phyloP scores from a whole-genome alignment of 2,888 invertebrate species.

The Cryptophagus acutangulus region DNA sequence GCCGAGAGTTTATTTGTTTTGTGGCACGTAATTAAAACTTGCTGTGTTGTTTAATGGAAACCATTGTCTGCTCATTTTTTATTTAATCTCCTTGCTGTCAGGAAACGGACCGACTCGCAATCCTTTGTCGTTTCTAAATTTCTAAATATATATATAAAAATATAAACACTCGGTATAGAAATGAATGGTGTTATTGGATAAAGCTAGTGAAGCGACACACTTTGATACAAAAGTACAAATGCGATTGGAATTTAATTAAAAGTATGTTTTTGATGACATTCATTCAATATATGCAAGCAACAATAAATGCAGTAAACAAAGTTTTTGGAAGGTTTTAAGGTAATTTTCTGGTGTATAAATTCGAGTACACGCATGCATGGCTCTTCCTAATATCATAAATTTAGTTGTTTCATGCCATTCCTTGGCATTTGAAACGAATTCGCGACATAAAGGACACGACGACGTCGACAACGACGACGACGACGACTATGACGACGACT shows the following conservation, averaged over 20 bases:
- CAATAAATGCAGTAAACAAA: no score
- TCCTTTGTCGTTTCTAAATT: conserved; percentile 32
- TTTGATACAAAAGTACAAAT: no score
- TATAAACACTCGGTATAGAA: no score
- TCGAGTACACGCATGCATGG: conserved; percentile 33
- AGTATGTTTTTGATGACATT: no score
- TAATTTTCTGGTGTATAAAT: conserved; percentile 30
- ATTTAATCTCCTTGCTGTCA: conserved; percentile 29
- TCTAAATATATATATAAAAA: no score
- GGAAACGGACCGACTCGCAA: conserved; percentile 30
- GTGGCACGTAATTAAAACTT: conserved; percentile 32
- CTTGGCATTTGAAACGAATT: conserved; percentile 33
- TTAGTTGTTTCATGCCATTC: conserved; percentile 36
- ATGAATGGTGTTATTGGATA: no score
- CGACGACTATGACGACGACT: not conserved
- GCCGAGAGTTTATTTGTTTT: conserved; percentile 24
- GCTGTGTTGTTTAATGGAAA: conserved; percentile 29
- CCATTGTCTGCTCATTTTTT: conserved; percentile 29
- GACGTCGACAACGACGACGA: no score
- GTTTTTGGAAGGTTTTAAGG: conserved; percentile 13
- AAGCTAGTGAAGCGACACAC: no score
- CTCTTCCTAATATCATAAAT: conserved; percentile 37
- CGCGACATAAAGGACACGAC: no score
- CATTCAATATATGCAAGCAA: no score
- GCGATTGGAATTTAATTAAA: no score